Conservation (phyloP, 2,888 invertebrate genomes). For the Sepioteuthis lessoniana region DNA sequence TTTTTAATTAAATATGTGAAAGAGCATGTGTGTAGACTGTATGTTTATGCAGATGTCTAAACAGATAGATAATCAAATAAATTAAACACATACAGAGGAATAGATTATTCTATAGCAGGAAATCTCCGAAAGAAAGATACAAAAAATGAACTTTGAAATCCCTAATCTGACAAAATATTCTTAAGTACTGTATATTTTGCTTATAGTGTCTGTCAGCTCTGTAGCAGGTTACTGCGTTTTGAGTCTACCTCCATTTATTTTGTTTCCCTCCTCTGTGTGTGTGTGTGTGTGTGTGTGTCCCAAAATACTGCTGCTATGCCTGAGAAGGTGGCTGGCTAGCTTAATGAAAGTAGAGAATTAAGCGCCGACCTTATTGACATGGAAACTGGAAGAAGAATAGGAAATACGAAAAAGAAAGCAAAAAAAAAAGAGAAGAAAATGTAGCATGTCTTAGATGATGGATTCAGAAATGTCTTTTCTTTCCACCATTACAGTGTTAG, state of each 20-base stretch:
- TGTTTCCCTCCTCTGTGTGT: neutral
- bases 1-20: constrained; percentile 14
- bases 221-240: constrained; percentile 33
- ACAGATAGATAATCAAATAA: neutral
- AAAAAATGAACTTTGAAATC: neutral
- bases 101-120: neutral
- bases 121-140: neutral
- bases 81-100: neutral
- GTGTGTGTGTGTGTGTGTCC: neutral
- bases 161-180: constrained; percentile 33
- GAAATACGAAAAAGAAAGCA: too few species aligned
- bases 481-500: neutral
- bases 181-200: neutral
- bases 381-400: neutral
- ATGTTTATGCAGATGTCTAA: neutral
- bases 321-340: neutral
- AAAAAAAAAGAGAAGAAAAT: neutral
- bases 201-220: neutral
- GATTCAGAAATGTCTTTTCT: neutral
- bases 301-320: neutral
- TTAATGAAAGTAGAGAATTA: neutral
- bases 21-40: neutral
- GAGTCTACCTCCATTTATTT: constrained; percentile 25
- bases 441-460: neutral
- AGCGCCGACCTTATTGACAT: constrained; percentile 16